These are phyloP conservation scores for Idris sp. DNA, from an alignment of 1,140 invertebrate genomes.

Conservation along the genomic window DNA sequence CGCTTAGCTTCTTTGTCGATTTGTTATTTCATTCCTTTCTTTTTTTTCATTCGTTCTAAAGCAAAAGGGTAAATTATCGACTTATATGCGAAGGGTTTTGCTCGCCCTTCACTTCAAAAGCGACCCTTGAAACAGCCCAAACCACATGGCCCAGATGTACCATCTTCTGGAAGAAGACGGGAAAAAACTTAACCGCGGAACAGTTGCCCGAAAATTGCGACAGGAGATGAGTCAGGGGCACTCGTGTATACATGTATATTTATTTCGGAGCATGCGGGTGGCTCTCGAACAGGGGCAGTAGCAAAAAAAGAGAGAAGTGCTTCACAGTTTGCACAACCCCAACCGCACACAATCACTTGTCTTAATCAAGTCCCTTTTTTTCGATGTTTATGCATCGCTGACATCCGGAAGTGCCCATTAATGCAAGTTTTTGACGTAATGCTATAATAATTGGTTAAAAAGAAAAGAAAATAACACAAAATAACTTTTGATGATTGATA, in stretches of 20 bases:
- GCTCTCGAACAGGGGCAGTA: constrained; percentile 48
- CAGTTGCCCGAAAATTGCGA: constrained; percentile 50
- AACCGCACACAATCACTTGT: constrained; percentile 55
- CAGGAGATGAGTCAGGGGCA: constrained; percentile 62
- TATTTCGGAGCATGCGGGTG: constrained; percentile 63
- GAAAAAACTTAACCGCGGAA: constrained; percentile 21
- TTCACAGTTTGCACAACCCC: constrained; percentile 56
- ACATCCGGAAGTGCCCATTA: constrained; percentile 31
- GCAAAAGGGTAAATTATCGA: constrained; percentile 45
- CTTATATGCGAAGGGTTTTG: constrained; percentile 47
- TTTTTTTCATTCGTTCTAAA: constrained; percentile 51
- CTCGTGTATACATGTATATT: constrained; percentile 58
- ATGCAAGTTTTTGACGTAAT: no score
- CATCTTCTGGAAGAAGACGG: constrained; percentile 35
- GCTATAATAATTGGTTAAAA: no score
- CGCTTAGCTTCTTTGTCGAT: constrained; percentile 9
- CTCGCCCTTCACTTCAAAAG: no score
- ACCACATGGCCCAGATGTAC: constrained; percentile 37
- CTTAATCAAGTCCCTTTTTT: constrained; percentile 70
- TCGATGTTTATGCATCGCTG: constrained; percentile 30
- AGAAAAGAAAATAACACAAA: no score
- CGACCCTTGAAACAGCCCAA: no score
- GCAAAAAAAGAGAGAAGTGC: constrained; percentile 59
- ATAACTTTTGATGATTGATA: no score
- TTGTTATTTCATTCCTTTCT: constrained; percentile 11